Evolutionary conservation across 2,888 invertebrate species (phyloP).

Genomic region (Protodeltote pygarga): DNA sequence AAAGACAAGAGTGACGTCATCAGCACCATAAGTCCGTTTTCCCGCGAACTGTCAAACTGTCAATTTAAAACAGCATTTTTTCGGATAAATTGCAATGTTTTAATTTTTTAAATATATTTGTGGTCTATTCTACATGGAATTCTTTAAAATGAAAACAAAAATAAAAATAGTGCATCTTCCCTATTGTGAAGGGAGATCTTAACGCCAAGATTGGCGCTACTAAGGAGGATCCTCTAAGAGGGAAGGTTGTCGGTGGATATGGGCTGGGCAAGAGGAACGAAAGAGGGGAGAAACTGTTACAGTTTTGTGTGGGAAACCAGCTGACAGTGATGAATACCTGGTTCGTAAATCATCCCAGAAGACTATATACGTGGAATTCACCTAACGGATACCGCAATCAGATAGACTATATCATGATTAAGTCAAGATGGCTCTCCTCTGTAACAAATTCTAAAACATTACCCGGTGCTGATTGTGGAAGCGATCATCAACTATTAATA

Average conservation of each 20-base stretch:
- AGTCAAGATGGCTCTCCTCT: not conserved
- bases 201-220: not conserved
- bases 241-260: not conserved
- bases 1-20: too few species aligned
- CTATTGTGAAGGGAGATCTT: too few species aligned
- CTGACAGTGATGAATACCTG: not conserved
- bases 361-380: not conserved
- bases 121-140: too few species aligned
- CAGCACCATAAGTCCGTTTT: too few species aligned
- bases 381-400: not conserved
- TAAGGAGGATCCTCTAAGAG: not conserved
- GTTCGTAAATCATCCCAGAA: not conserved
- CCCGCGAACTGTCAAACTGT: too few species aligned
- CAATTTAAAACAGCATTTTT: too few species aligned
- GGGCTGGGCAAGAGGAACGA: not conserved
- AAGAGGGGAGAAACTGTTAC: not conserved
- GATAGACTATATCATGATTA: not conserved
- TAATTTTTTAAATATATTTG: too few species aligned
- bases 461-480: not conserved
- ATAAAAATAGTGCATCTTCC: too few species aligned
- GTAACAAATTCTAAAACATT: not conserved
- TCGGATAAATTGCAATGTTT: too few species aligned
- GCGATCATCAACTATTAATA: not conserved
- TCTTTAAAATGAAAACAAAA: too few species aligned
- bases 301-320: not conserved